A percentile compares a stretch with the other conserved stretches of the same genome.
phyloP scores from a whole-genome alignment of 2,888 invertebrate genomes.

The Callimorpha dominula region DNA sequence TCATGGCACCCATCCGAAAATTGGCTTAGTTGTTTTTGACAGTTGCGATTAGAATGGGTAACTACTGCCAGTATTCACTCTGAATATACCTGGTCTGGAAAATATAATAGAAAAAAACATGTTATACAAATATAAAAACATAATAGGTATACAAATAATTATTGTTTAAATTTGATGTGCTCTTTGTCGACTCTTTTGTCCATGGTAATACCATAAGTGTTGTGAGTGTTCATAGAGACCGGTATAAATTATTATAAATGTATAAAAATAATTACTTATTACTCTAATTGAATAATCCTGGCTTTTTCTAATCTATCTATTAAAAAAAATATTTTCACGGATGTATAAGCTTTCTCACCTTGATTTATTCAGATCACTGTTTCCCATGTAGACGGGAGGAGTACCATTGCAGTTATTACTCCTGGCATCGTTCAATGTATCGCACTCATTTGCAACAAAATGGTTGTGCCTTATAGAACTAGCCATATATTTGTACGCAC shows the following conservation, averaged over 20 bases:
- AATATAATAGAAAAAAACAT: conserved; percentile 22
- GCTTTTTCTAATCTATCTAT: background rate
- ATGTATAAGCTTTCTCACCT: background rate
- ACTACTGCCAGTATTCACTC: conserved; percentile 62
- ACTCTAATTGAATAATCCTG: no score
- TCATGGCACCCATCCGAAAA: background rate
- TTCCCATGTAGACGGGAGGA: background rate
- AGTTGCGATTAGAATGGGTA: conserved; percentile 51
- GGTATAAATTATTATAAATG: background rate
- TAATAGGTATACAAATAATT: background rate
- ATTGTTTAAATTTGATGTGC: background rate
- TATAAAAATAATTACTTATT: background rate
- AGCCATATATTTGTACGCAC: conserved; percentile 67
- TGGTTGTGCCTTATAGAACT: conserved; percentile 65
- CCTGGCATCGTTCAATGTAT: background rate
- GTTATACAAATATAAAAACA: background rate
- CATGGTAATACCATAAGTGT: no score
- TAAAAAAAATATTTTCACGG: background rate
- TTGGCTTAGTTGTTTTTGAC: background rate
- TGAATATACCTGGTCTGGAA: conserved; percentile 68
- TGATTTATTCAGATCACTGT: conserved; percentile 1
- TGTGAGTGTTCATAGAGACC: no score
- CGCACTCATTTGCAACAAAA: conserved; percentile 65
- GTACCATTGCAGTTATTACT: background rate
- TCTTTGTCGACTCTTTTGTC: background rate